Evolutionary conservation across 2,888 invertebrate genomes (phyloP), one percentile per base, ranked within the genome.

Genomic region (Hirudinaria manillensis): DNA sequence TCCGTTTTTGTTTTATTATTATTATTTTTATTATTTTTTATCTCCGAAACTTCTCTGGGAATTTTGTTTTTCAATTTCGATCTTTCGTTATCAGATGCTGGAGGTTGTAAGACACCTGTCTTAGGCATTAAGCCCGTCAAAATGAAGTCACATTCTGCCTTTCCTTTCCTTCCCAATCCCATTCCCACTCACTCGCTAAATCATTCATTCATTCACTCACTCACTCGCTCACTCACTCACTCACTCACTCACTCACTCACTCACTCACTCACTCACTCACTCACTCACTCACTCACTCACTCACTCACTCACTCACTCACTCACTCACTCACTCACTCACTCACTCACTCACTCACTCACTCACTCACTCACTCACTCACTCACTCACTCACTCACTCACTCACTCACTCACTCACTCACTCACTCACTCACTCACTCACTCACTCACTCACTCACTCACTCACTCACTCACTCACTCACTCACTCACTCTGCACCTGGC

Each of bases 181-280:
- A 29, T 61, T 4, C 73, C 61, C 56, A 27, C 73, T 68, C 68
- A 36, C 68, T 72, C 2, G 3, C 53, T 72, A 24, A 21, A 7
- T 72, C 55, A n/a, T 53, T 72, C 72, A 24, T 53, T 72, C 4
- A 24, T 53, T 72, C 72, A 53, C 72, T 72, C 72, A 24, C 72
- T 51, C 72, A 38, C 72, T 45, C 70, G 10, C 2, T 51, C 51
- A 32, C 70, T 68, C 36, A 29, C 3, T 68, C 68, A 34, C 36
- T 36, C 68, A 34, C 68, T 36, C 36, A 34, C 68, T 68, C 68
- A 29, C 36, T 36, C 68, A 34, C 68, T 36, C 36, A 29, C 68
- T 68, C 68, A 29, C 36, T 36, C 68, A 34, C 68, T 36, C 3
- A 29, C 68, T 68, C 68, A 29, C 36, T 36, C 68, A 34, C 68